phyloP scores from a whole-genome alignment of 2,113 vertebrate genomes.

The Arenaria interpres region DNA sequence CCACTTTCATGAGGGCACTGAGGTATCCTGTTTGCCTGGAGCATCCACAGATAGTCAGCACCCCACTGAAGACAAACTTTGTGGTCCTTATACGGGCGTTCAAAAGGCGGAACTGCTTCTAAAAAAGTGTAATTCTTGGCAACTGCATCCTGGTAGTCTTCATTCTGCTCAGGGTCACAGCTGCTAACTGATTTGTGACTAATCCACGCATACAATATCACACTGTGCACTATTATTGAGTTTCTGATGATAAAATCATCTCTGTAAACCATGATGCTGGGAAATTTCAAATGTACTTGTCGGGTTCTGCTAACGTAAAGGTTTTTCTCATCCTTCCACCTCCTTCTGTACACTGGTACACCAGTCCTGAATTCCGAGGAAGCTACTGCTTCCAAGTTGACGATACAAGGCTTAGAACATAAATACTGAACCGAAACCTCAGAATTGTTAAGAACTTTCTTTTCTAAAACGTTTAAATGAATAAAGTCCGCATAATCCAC shows the following conservation, averaged over 20 bases:
- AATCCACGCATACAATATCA: conserved; percentile 85
- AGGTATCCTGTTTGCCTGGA: conserved; percentile 73
- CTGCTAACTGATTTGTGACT: conserved; percentile 43
- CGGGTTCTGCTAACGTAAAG: conserved; percentile 72
- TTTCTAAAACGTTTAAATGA: conserved; percentile 80
- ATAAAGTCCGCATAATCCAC: conserved; percentile 77
- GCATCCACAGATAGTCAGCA: conserved; percentile 80
- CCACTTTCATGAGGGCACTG: conserved; percentile 86
- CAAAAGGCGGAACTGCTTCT: conserved; percentile 73
- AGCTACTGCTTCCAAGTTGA: conserved; percentile 83
- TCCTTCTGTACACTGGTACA: conserved; percentile 82
- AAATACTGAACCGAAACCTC: conserved; percentile 80
- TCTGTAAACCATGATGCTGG: conserved; percentile 82
- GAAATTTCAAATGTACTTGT: conserved; percentile 80
- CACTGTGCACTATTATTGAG: conserved; percentile 76
- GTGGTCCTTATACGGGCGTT: conserved; percentile 80
- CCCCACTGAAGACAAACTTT: conserved; percentile 85
- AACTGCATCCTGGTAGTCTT: conserved; percentile 68
- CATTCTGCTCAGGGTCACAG: conserved; percentile 13
- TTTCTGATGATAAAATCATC: conserved; percentile 79
- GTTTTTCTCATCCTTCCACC: conserved; percentile 79
- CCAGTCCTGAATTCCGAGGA: conserved; percentile 80
- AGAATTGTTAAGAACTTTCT: conserved; percentile 76
- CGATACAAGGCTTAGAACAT: conserved; percentile 84
- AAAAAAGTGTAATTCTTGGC: conserved; percentile 79